A percentile compares a stretch with the other conserved stretches of the same genome.
phyloP scores from a whole-genome alignment of 2,797 vertebrate genomes.

The Salmo trutta region DNA sequence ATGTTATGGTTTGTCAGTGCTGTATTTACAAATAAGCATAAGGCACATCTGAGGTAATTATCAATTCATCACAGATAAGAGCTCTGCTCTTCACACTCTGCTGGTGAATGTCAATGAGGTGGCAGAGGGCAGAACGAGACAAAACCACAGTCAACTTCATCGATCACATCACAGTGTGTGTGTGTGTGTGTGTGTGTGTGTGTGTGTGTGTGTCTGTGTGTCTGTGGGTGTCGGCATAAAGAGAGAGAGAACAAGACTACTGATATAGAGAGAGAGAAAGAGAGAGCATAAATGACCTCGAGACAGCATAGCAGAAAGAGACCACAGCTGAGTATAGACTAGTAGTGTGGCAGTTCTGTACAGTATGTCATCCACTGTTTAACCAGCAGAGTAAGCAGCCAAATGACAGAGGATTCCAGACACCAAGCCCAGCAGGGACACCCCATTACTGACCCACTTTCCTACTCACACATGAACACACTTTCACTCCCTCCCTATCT shows the following conservation, averaged over 20 bases:
- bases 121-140: neutral
- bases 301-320: neutral
- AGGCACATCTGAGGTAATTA: neutral
- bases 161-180: neutral
- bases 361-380: slow-evolving; percentile 19
- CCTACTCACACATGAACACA: slow-evolving; percentile 37
- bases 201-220: neutral
- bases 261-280: too few species aligned
- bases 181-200: slow-evolving; percentile 21
- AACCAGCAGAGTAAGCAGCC: slow-evolving; percentile 30
- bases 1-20: neutral
- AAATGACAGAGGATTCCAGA: slow-evolving; percentile 53
- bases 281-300: neutral
- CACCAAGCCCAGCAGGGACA: slow-evolving; percentile 66
- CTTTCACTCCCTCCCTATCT: too few species aligned
- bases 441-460: slow-evolving; percentile 60
- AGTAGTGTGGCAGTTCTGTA: neutral
- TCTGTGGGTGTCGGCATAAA: slow-evolving; percentile 16
- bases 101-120: slow-evolving; percentile 5
- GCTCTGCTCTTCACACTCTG: neutral
- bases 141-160: neutral
- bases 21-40: neutral
- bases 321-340: neutral
- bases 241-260: neutral
- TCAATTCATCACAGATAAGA: neutral